Conservation (phyloP, 2,113 vertebrate species). For the Takifugu bimaculatus region DNA sequence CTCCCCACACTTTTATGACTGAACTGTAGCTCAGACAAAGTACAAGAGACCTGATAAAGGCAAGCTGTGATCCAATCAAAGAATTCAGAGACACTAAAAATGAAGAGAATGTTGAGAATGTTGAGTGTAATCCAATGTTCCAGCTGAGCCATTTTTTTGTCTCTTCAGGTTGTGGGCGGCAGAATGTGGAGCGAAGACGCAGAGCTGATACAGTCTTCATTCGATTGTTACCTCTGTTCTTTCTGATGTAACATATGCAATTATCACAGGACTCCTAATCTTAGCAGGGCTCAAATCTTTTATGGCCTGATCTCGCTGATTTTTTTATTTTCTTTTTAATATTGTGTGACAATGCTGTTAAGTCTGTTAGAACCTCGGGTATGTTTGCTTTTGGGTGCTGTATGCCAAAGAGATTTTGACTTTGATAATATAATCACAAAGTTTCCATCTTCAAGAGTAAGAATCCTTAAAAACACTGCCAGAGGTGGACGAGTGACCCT, state of each 20-base stretch:
- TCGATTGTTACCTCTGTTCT: conserved; percentile 29
- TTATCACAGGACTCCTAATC: conserved; percentile 64
- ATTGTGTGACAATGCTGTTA: conserved; percentile 25
- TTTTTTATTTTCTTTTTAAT: conserved; percentile 47
- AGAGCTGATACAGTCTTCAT: conserved; percentile 21
- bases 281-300: conserved; percentile 69
- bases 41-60: too few relatives aligned
- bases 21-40: too few relatives aligned
- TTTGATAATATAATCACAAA: conserved; percentile 67
- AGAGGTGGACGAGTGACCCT: conserved; percentile 39
- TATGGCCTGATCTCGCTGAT: conserved; percentile 58
- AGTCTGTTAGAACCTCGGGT: conserved; percentile 28
- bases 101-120: background rate
- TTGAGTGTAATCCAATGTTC: background rate
- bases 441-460: conserved; percentile 30
- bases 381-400: conserved; percentile 30
- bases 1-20: too few relatives aligned
- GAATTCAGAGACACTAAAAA: background rate
- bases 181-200: background rate
- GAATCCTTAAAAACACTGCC: conserved; percentile 62
- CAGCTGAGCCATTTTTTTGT: background rate
- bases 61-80: too few relatives aligned
- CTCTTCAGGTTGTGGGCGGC: conserved; percentile 10
- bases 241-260: conserved; percentile 72
- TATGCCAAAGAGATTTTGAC: conserved; percentile 79